Evolutionary conservation across 1,140 invertebrate genomes (phyloP).

Genomic region (Maconellicoccus hirsutus): DNA sequence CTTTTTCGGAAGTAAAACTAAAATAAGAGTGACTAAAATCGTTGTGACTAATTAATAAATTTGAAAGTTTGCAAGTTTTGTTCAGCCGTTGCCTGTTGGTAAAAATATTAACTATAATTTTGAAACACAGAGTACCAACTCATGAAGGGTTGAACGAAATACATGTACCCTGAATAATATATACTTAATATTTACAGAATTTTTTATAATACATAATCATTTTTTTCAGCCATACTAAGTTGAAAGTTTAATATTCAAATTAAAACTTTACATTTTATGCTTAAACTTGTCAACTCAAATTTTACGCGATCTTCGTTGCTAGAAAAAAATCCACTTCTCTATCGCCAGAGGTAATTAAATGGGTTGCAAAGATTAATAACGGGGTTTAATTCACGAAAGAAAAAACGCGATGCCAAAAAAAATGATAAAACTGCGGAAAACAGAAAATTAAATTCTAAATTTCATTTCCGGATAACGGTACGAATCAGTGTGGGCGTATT

Average conservation of each 20-base stretch:
- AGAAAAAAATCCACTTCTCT: not conserved
- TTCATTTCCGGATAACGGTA: not conserved
- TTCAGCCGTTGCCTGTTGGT: too few relatives aligned
- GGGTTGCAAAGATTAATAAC: not conserved
- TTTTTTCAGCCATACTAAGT: not conserved
- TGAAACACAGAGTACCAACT: too few relatives aligned
- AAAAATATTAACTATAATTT: too few relatives aligned
- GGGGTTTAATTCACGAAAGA: not conserved
- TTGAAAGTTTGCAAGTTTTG: too few relatives aligned
- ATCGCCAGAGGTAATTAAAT: not conserved
- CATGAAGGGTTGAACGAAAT: too few relatives aligned
- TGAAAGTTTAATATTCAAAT: conserved; percentile 6
- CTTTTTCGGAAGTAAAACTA: too few relatives aligned
- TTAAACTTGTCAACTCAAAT: not conserved
- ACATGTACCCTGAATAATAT: too few relatives aligned
- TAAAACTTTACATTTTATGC: not conserved
- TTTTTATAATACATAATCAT: too few relatives aligned
- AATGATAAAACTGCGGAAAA: not conserved
- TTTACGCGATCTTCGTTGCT: not conserved
- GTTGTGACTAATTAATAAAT: too few relatives aligned
- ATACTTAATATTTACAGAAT: too few relatives aligned
- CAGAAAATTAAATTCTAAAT: not conserved
- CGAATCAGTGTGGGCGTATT: not conserved
- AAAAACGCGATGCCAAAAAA: not conserved
- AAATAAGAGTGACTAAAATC: too few relatives aligned